phyloP scores from a whole-genome alignment of 2,888 invertebrate genomes.

The Synanthedon myopaeformis region DNA sequence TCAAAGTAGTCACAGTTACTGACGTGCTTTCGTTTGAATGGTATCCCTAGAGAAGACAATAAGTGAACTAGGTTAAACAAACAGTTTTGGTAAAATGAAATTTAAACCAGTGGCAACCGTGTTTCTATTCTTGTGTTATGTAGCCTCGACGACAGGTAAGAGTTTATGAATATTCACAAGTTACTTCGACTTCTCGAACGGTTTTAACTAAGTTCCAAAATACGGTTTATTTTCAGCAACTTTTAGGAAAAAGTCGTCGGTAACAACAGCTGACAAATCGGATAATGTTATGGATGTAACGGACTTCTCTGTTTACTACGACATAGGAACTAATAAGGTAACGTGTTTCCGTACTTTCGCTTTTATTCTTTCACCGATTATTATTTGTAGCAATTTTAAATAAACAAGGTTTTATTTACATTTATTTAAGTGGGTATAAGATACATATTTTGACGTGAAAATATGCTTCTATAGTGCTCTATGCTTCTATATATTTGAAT shows the following conservation, averaged over 20 bases:
- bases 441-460: too few species aligned
- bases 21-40: slow-evolving; percentile 48
- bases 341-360: slow-evolving; percentile 3
- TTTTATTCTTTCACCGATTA: background rate
- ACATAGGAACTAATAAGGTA: slow-evolving; percentile 56
- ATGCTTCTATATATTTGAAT: too few species aligned
- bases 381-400: too few species aligned
- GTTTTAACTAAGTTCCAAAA: background rate
- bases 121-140: slow-evolving; percentile 27
- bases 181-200: background rate
- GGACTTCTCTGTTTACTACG: slow-evolving; percentile 61
- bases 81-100: slow-evolving; percentile 34
- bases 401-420: too few species aligned
- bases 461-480: too few species aligned
- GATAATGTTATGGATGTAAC: slow-evolving; percentile 50
- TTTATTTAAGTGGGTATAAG: too few species aligned
- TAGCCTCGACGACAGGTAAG: slow-evolving; percentile 28
- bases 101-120: slow-evolving; percentile 21
- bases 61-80: slow-evolving; percentile 23
- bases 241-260: background rate
- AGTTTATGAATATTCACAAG: slow-evolving; percentile 4
- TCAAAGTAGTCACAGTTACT: slow-evolving; percentile 42
- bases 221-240: background rate
- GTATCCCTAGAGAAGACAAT: slow-evolving; percentile 51
- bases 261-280: background rate